Percentiles rank a stretch among this genome's conserved stretches.
Evolutionary conservation across 2,113 vertebrate species (phyloP).

Genomic region (Fulmarus glacialis): DNA sequence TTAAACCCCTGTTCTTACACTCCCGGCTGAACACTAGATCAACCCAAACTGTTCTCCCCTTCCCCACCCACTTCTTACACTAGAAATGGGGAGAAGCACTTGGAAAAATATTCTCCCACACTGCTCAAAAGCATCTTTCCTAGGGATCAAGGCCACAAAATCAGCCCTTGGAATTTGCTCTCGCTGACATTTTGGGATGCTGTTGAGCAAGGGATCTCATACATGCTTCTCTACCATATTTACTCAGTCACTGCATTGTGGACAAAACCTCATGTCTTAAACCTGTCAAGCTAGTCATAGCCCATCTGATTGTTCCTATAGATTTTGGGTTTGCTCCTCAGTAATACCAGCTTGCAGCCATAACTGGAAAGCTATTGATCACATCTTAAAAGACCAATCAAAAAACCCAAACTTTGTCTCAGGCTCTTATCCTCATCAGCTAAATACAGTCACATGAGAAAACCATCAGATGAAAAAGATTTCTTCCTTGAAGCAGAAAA

Average conservation of each 20-base stretch:
- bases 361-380: neutral
- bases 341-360: neutral
- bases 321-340: neutral
- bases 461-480: neutral
- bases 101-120: neutral
- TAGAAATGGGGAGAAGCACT: neutral
- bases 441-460: neutral
- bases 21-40: neutral
- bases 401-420: neutral
- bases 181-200: rapidly evolving
- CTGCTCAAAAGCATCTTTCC: neutral
- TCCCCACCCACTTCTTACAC: neutral
- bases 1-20: neutral
- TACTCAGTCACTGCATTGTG: neutral
- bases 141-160: neutral
- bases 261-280: neutral
- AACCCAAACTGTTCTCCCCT: neutral
- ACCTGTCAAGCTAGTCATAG: neutral
- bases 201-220: neutral
- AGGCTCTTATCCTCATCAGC: neutral
- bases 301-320: neutral
- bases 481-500: neutral
- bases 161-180: neutral
- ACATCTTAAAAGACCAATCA: neutral
- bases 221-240: neutral